A percentile compares a stretch with the other conserved stretches of the same genome.
These are phyloP conservation scores for Hirtodrosophila cameraria DNA, from an alignment of 2,888 invertebrate genomes.

Conservation along the genomic window DNA sequence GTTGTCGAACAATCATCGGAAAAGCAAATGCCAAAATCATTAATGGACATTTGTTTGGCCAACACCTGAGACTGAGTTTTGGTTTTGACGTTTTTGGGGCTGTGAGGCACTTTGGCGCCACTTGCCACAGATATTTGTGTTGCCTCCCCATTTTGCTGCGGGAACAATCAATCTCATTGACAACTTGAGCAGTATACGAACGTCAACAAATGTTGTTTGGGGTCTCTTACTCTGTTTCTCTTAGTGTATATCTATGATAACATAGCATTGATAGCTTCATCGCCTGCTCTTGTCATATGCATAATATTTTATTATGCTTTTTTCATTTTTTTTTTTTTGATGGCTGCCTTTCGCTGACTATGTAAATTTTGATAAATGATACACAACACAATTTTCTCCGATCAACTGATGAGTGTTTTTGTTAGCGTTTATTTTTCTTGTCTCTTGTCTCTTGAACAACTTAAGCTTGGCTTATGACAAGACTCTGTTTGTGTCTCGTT, in stretches of 20 bases:
- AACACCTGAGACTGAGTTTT: slow-evolving; percentile 38
- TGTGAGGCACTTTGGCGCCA: slow-evolving; percentile 33
- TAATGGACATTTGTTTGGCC: slow-evolving; percentile 58
- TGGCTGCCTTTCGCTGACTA: slow-evolving; percentile 24
- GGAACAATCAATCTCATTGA: slow-evolving; percentile 74
- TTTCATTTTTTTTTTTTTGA: slow-evolving; percentile 25
- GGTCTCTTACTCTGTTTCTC: slow-evolving; percentile 17
- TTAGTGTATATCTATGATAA: background rate
- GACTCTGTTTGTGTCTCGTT: background rate
- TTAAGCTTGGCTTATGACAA: slow-evolving; percentile 26
- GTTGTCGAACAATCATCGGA: slow-evolving; percentile 1
- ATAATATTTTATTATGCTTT: slow-evolving; percentile 54
- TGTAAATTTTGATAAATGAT: slow-evolving; percentile 72
- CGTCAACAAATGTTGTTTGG: slow-evolving; percentile 1
- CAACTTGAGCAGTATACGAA: slow-evolving; percentile 31
- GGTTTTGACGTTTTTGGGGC: too few relatives aligned
- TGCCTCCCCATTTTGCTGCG: slow-evolving; percentile 18
- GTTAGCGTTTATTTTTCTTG: slow-evolving; percentile 10
- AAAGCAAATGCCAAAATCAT: slow-evolving; percentile 24
- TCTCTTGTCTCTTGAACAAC: slow-evolving; percentile 25
- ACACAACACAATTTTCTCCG: slow-evolving; percentile 25
- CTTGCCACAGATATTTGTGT: slow-evolving; percentile 30
- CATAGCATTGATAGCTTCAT: slow-evolving; percentile 57
- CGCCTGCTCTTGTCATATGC: slow-evolving; percentile 55
- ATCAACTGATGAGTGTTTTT: slow-evolving; percentile 19